Base-by-base conservation (phyloP, 2,797 vertebrate genomes). In the Enteromius fasciolatus region DNA sequence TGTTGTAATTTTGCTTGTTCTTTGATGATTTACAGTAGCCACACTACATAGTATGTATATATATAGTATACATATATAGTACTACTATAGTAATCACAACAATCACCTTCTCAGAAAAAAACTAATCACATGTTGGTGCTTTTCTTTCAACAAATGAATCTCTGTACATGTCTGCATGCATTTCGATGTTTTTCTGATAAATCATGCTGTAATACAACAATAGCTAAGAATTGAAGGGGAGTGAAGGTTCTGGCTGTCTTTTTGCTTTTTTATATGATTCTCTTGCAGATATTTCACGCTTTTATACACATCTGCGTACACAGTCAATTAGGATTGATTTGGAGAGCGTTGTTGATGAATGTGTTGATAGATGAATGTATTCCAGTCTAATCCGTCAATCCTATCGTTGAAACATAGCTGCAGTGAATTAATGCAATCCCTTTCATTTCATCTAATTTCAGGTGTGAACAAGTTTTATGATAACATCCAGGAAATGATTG, bases 401-500 rank as follows among this genome's bases (percentile, higher is more conserved):
- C 7, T 15, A 23, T 39, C 57, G 12, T 57, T 57, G 31, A 20
- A 74, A 6, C 11, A 5, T 20, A 73, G 15, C 18, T 72, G 46
- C 46, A 7, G 48, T 74, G 31, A 36, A 54, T 39, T 74, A 14
- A 23, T 57, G 48, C 33, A n/a, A 50, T 73, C 18, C 5, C 17
- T 52, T 52, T 33, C 0, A 5, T 61, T 48, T n/a, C 2, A 20
- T 77, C 9, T 64, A 1, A 1, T 83, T 87, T 59, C 92, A 99
- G 98, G 98, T 92, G 97, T 98, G 89, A 96, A 99, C 91, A 96
- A 96, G 89, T 99, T 99, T 94, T 99, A 98, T 80, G 96, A 98
- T 91, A 99, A 99, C 90, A 99, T 99, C 88, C 92, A 99, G 90
- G 98, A 99, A 94, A 99, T 99, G 98, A 97, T 99, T 86, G 98